Percentiles rank a stretch among this genome's conserved stretches.
Evolutionary conservation across 2,888 invertebrate genomes (phyloP).

Genomic region (Torymus aiolomorphi): DNA sequence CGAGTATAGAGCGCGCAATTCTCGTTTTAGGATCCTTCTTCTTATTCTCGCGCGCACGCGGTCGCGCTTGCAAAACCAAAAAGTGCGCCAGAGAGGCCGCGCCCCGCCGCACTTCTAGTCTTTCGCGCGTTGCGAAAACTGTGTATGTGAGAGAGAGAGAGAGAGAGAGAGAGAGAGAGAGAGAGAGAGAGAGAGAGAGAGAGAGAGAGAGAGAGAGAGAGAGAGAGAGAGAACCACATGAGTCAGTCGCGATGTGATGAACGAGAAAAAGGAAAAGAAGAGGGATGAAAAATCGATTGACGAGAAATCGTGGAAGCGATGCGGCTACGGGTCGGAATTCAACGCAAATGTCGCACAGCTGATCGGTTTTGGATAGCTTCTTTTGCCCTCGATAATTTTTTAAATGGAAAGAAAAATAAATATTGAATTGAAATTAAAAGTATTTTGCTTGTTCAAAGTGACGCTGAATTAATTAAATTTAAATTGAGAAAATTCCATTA

Average conservation of each 20-base stretch:
- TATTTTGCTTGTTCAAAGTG: too few species aligned
- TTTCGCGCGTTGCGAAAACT: not conserved
- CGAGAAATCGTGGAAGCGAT: not conserved
- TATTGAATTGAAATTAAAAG: too few species aligned
- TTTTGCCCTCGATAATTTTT: too few species aligned
- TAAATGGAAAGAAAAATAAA: too few species aligned
- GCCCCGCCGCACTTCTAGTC: not conserved
- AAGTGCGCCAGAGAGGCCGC: not conserved
- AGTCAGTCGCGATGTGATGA: not conserved
- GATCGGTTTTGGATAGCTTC: too few species aligned
- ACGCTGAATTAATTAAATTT: too few species aligned
- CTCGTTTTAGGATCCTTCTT: constrained; percentile 25
- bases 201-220: too few species aligned
- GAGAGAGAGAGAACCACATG: not conserved
- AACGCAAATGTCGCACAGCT: too few species aligned
- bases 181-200: too few species aligned
- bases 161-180: not conserved
- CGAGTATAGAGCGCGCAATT: constrained; percentile 1
- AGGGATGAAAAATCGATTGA: too few species aligned
- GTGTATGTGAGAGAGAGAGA: not conserved
- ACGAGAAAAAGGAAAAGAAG: too few species aligned
- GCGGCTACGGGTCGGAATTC: not conserved
- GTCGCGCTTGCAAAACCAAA: constrained; percentile 2
- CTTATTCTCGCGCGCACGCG: not conserved
- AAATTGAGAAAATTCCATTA: too few species aligned